Base-by-base conservation (phyloP, 1,140 invertebrate species). In the Drosophila tristis region DNA sequence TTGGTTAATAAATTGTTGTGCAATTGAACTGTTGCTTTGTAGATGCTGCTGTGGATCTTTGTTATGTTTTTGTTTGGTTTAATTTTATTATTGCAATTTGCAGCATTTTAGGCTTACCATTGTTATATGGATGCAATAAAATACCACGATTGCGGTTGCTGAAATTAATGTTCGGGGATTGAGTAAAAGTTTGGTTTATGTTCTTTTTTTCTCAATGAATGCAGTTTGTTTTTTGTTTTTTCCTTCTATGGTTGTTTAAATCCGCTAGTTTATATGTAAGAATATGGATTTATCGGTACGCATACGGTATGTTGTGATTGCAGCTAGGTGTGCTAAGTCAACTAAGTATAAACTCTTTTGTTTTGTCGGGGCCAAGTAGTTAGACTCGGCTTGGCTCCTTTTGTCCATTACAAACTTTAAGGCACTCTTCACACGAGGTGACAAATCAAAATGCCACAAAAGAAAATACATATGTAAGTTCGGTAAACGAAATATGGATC, bases 81-180 rank as follows among this genome's bases (percentile, higher is more conserved):
- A 58, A 47, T 80, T 78, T 62, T 74, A 65, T 66, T 57, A 53
- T 78, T 87, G 85, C 84, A 87, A 87, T 76, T 70, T 82, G 84
- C 81, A 81, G 81, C 81, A 86, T 86, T 89, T 78, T 86, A 78
- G 82, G 85, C 93, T 93, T 93, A 93, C 93, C 93, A 91, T 93
- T 93, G 90, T 93, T 93, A 92, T 93, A 93, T 87, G 93, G 93
- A 92, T 93, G 93, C 81, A 93, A 93, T 91, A 93, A 93, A 86
- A 92, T 90, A 92, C 92, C 93, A 92, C 92, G 92, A 92, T 93
- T 93, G 93, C 91, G 92, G 80, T 89, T 91, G 90, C 90, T 91
- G 90, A 80, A 91, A 91, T 90, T 90, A 89, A 76, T 91, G 82
- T 90, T 90, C 50, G 67, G 78, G 72, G 71, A 72, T 89, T 90